Percentiles rank a stretch among this genome's conserved stretches.
Evolutionary conservation across 2,888 invertebrate genomes (phyloP).

Genomic region (Tigriopus californicus): DNA sequence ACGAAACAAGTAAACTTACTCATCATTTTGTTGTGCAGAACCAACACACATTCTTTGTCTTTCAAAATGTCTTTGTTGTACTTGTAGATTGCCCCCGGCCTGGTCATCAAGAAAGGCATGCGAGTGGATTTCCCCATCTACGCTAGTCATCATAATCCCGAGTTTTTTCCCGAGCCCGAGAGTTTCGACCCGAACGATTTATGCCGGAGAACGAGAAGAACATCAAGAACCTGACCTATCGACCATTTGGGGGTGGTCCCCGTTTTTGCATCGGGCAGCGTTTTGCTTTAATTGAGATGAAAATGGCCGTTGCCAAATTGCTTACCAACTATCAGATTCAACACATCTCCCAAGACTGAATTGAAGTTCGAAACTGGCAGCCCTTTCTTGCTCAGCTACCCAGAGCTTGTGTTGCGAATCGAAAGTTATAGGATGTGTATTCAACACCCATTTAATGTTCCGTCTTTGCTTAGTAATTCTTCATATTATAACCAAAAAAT

Average conservation of each 20-base stretch:
- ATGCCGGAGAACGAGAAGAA: neutral
- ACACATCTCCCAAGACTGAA: neutral
- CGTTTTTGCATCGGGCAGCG: neutral
- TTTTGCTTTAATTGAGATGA: neutral
- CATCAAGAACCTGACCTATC: neutral
- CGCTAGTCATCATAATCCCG: neutral
- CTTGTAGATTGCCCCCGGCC: too few species aligned
- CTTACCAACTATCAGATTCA: neutral
- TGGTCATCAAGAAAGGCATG: neutral
- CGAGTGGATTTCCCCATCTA: neutral
- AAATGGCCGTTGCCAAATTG: neutral
- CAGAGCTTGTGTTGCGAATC: too few species aligned
- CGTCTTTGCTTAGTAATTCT: too few species aligned
- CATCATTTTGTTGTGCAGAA: too few species aligned
- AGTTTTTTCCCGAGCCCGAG: neutral
- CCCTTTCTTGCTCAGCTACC: neutral
- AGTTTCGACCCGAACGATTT: slow-evolving; percentile 6
- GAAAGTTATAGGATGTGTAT: too few species aligned
- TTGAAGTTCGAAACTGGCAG: neutral
- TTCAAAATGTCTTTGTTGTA: too few species aligned
- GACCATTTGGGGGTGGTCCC: neutral
- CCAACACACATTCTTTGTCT: too few species aligned
- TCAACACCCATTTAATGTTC: too few species aligned
- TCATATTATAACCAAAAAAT: too few species aligned
- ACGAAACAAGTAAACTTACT: neutral